Conservation (phyloP, 2,797 vertebrate species). For the Siniperca scherzeri region DNA sequence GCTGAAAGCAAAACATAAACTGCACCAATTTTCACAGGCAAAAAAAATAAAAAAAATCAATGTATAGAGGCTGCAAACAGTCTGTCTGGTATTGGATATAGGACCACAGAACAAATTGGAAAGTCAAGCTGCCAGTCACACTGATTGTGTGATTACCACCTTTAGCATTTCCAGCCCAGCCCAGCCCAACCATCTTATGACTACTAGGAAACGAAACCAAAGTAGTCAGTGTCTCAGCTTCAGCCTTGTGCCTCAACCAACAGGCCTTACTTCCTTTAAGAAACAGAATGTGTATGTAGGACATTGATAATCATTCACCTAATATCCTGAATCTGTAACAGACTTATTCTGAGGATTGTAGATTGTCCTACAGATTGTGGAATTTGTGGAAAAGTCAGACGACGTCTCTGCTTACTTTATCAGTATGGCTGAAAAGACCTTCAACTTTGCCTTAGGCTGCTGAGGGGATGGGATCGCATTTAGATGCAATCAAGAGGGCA, state of each 20-base stretch:
- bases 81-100: conserved; percentile 1
- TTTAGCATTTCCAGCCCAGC: conserved; percentile 36
- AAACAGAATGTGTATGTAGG: conserved; percentile 57
- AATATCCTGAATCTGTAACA: conserved; percentile 41
- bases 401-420: conserved; percentile 39
- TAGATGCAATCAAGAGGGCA: conserved; percentile 54
- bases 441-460: conserved; percentile 59
- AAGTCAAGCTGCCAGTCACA: conserved; percentile 39
- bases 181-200: conserved; percentile 5
- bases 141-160: conserved; percentile 47
- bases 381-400: conserved; percentile 43
- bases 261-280: conserved; percentile 61
- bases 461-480: conserved; percentile 51
- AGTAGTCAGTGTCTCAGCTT: conserved; percentile 39
- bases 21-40: not conserved
- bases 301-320: conserved; percentile 46
- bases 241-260: conserved; percentile 62
- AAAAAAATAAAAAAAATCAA: not conserved
- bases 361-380: conserved; percentile 53
- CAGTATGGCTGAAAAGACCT: conserved; percentile 57
- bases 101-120: conserved; percentile 11
- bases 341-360: conserved; percentile 36
- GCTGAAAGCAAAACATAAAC: not conserved
- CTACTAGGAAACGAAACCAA: not conserved
- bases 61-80: conserved; percentile 8